These are phyloP conservation scores for Pholis gunnellus DNA, from an alignment of 2,113 vertebrate species.

Conservation along the genomic window DNA sequence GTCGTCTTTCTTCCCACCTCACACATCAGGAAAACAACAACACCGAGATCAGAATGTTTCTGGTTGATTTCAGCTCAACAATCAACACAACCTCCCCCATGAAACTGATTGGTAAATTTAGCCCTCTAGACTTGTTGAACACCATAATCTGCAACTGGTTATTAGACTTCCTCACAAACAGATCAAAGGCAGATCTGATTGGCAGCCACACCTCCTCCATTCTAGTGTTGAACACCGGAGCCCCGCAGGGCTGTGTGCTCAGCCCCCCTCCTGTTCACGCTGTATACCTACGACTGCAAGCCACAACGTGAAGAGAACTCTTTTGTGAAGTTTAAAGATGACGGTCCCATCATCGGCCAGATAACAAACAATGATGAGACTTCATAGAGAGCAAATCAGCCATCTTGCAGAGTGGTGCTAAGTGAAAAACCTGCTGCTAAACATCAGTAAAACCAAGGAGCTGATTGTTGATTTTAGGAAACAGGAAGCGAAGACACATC, in stretches of 20 bases:
- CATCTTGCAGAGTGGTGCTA: too few species aligned
- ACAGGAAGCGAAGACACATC: too few species aligned
- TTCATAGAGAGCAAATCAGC: neutral
- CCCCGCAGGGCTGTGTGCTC: too few species aligned
- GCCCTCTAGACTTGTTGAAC: neutral
- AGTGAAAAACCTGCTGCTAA: too few species aligned
- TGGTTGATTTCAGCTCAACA: neutral
- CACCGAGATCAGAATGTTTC: neutral
- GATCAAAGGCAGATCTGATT: neutral
- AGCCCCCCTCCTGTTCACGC: neutral
- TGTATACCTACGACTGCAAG: neutral
- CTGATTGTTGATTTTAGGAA: too few species aligned
- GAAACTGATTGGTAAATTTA: neutral
- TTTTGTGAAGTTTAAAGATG: neutral
- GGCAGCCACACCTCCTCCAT: neutral
- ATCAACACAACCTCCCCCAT: neutral
- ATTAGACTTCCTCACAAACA: neutral
- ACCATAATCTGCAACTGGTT: neutral
- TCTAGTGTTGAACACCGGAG: neutral
- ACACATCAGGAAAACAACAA: too few species aligned
- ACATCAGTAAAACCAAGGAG: too few species aligned
- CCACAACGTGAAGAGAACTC: neutral
- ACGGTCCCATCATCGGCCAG: neutral
- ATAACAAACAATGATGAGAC: neutral
- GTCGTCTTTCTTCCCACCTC: neutral